Evolutionary conservation across 1,140 invertebrate genomes (phyloP).

Genomic region (Drosophila tropicalis): DNA sequence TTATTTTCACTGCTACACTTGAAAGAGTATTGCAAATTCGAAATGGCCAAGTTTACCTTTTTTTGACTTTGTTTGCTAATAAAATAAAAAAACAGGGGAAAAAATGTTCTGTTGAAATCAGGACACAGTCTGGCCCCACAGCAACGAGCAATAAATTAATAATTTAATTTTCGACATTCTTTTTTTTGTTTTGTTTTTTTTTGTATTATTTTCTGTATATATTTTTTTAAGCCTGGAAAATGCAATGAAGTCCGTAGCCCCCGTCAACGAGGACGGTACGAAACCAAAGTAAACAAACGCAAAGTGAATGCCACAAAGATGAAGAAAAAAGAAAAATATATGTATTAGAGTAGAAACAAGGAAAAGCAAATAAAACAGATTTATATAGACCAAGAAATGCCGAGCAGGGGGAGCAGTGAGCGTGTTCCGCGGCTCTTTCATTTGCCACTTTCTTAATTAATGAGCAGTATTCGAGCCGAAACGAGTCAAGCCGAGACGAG

Average conservation of each 20-base stretch:
- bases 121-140: conserved; percentile 15
- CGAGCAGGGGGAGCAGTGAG: conserved; percentile 27
- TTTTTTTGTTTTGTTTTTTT: conserved; percentile 42
- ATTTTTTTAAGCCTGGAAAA: background rate
- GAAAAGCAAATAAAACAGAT: conserved; percentile 79
- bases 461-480: conserved; percentile 55
- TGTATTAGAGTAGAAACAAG: conserved; percentile 68
- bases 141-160: conserved; percentile 78
- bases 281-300: conserved; percentile 67
- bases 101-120: conserved; percentile 45
- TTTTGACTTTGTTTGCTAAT: conserved; percentile 19
- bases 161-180: conserved; percentile 82
- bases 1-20: background rate
- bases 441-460: conserved; percentile 81
- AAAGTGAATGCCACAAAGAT: conserved; percentile 52
- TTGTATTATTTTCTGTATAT: background rate
- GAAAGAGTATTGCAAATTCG: background rate
- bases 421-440: conserved; percentile 77
- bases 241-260: background rate
- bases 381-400: conserved; percentile 52
- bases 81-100: conserved; percentile 19
- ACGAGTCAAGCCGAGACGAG: conserved; percentile 1
- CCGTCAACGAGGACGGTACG: conserved; percentile 33
- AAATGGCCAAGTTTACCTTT: conserved; percentile 18
- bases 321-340: no score